These are phyloP conservation scores for Melanogrammus aeglefinus DNA, from an alignment of 2,797 vertebrate species.

Conservation along the genomic window DNA sequence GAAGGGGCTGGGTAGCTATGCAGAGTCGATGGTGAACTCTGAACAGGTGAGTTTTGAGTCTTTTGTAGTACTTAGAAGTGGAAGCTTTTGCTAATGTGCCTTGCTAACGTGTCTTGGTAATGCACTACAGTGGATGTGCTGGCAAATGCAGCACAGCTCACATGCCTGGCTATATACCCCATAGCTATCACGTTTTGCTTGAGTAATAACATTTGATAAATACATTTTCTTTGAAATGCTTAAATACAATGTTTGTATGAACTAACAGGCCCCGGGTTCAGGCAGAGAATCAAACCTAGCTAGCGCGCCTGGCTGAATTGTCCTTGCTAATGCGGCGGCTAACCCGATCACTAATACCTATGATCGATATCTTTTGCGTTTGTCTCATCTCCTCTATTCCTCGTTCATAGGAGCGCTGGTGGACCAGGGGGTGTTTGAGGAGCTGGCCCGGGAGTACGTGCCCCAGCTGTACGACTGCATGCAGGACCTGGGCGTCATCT, in stretches of 20 bases:
- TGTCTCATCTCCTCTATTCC: not conserved
- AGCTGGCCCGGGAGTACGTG: conserved; percentile 88
- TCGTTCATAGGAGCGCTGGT: conserved; percentile 83
- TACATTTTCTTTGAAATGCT: too few relatives aligned
- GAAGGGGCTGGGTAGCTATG: too few relatives aligned
- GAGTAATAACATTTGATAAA: too few relatives aligned
- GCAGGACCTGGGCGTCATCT: conserved; percentile 96
- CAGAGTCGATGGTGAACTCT: too few relatives aligned
- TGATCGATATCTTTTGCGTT: not conserved
- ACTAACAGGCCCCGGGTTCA: too few relatives aligned
- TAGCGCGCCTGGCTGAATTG: too few relatives aligned
- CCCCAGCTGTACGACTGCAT: conserved; percentile 98
- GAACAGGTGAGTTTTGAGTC: too few relatives aligned
- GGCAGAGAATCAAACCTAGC: too few relatives aligned
- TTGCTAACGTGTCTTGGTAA: not conserved
- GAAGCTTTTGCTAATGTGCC: not conserved
- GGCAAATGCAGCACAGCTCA: not conserved
- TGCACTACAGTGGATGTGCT: not conserved
- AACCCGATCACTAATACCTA: not conserved
- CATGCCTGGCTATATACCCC: not conserved
- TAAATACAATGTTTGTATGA: too few relatives aligned
- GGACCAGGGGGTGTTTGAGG: conserved; percentile 98
- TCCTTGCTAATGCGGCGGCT: not conserved
- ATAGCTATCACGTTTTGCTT: not conserved
- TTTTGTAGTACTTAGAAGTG: not conserved